Conservation (phyloP, 2,797 vertebrate species). For the Halcyon badia region DNA sequence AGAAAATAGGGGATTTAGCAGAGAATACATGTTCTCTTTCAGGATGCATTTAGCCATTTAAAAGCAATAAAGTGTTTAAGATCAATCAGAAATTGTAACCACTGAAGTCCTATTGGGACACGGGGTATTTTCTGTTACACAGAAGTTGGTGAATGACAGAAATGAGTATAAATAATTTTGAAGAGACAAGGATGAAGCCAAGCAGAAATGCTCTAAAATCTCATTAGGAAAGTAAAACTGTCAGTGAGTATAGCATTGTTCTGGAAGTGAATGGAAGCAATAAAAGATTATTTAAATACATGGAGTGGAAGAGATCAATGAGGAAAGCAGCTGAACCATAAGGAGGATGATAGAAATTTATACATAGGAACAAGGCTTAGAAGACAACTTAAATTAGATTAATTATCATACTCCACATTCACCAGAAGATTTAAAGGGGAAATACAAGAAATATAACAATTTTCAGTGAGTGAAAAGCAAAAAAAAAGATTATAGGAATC, state of each 20-base stretch:
- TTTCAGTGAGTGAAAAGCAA: not conserved
- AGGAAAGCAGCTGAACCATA: slow-evolving; percentile 3
- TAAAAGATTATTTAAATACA: slow-evolving; percentile 17
- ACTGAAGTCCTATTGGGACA: not conserved
- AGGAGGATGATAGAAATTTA: not conserved
- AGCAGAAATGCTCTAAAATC: slow-evolving; percentile 39
- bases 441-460: not conserved
- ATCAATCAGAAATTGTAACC: not conserved
- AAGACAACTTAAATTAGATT: slow-evolving; percentile 16
- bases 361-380: not conserved
- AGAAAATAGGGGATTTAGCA: not conserved
- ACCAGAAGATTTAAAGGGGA: not conserved
- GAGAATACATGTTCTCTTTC: not conserved
- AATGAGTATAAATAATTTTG: not conserved
- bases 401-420: not conserved
- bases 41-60: not conserved
- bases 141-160: not conserved
- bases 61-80: not conserved
- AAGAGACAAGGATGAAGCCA: not conserved
- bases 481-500: not conserved
- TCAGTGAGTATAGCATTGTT: not conserved
- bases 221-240: slow-evolving; percentile 26
- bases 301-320: not conserved
- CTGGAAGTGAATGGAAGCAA: slow-evolving; percentile 20
- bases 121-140: not conserved